Evolutionary conservation across 2,888 invertebrate species (phyloP), one percentile per base, ranked within the genome.

Genomic region (Tortricodes alternella): DNA sequence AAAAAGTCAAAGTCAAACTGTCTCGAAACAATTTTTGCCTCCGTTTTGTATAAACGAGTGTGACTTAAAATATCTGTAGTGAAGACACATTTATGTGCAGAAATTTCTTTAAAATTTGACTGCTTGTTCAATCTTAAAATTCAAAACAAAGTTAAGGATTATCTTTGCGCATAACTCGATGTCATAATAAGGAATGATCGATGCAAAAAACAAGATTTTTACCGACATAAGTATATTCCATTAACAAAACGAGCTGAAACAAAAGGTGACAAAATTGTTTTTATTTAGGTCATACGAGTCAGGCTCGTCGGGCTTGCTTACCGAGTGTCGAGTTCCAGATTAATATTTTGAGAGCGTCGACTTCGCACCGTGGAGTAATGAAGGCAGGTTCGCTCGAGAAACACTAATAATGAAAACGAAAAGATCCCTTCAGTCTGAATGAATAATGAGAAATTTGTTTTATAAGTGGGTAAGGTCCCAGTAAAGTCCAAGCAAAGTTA

Each of bases 311-410:
- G 64, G 69, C 64, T 63, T 63, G 63, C 69, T 68, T 70, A 69
- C 61, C 67, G 68, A 74, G 79, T 74, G 73, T 81, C 73, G 68
- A 71, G 71, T 81, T 80, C 68, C 76, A 78, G 79, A 81, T 80
- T 82, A 78, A 79, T 76, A 78, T 79, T 80, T 76, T 67, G 74
- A 70, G 69, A 70, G 63, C 64, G 66, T 15, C 11, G 57, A 39
- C 52, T 53, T 49, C 43, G 35, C 50, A 32, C 53, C 49, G 43
- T 29, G 27, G 27, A 37, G 46, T 46, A 35, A 46, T 32, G 15
- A 46, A 52, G 16, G 48, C 46, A 9, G 29, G 37, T n/a, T n/a
- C 19, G 38, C 13, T 7, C 15, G 35, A 18, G 13, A 34, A 13
- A 46, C 7, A 9, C 7, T 15, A 48, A 38, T 34, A 48, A 41